Evolutionary conservation across 2,113 vertebrate genomes (phyloP).

Genomic region (Trinectes maculatus): DNA sequence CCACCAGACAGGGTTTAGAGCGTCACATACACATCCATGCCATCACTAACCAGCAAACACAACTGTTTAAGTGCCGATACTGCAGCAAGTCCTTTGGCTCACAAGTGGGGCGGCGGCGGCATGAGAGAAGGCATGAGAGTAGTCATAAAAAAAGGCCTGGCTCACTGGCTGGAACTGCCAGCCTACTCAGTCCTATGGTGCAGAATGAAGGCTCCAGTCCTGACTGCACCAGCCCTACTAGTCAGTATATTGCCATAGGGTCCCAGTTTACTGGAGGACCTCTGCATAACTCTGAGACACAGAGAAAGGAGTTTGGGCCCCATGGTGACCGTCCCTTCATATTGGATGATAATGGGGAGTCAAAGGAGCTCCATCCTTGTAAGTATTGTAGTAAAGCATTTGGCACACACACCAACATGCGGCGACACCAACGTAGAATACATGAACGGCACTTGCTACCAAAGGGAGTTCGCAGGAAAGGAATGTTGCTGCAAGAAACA

Average conservation of each 20-base stretch:
- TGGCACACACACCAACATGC: slow-evolving; percentile 97
- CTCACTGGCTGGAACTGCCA: slow-evolving; percentile 70
- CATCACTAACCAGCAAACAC: slow-evolving; percentile 86
- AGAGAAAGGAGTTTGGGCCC: slow-evolving; percentile 63
- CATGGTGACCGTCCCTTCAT: slow-evolving; percentile 68
- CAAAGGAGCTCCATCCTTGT: slow-evolving; percentile 92
- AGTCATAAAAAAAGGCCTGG: slow-evolving; percentile 85
- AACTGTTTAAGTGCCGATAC: slow-evolving; percentile 92
- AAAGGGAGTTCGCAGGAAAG: slow-evolving; percentile 95
- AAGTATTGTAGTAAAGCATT: slow-evolving; percentile 98
- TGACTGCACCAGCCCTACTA: slow-evolving; percentile 65
- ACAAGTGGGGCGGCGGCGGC: slow-evolving; percentile 91
- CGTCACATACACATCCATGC: slow-evolving; percentile 95
- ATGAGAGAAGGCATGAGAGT: slow-evolving; percentile 93
- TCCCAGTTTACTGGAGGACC: slow-evolving; percentile 69
- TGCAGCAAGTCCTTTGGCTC: slow-evolving; percentile 96
- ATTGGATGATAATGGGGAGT: slow-evolving; percentile 89
- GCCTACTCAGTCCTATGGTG: slow-evolving; percentile 53
- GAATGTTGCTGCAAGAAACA: slow-evolving; percentile 85
- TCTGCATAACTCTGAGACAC: slow-evolving; percentile 60
- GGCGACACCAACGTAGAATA: slow-evolving; percentile 94
- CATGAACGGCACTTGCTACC: slow-evolving; percentile 95
- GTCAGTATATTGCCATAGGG: slow-evolving; percentile 68
- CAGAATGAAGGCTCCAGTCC: slow-evolving; percentile 70
- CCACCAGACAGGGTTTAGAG: slow-evolving; percentile 94